Evolutionary conservation across 2,888 invertebrate genomes (phyloP), one percentile per base, ranked within the genome.

Genomic region (Elysia crispata): DNA sequence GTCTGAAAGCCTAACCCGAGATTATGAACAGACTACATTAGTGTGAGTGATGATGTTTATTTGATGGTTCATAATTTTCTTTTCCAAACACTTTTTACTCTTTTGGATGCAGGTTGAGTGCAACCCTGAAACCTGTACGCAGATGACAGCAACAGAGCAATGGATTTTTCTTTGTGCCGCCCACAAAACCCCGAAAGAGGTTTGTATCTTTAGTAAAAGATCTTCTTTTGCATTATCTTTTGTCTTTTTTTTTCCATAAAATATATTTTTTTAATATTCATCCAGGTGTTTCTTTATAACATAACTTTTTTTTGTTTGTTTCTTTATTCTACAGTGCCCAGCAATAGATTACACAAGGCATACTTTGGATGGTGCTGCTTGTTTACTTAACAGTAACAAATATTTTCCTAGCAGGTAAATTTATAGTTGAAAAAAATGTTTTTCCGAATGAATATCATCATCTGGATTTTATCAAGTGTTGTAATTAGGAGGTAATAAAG

Each of bases 81-180:
- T n/a, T n/a, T n/a, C n/a, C n/a, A n/a, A n/a, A n/a, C n/a, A n/a
- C n/a, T n/a, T n/a, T n/a, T n/a, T n/a, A n/a, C n/a, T n/a, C n/a
- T n/a, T 23, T 20, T 31, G 62, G 8, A 1, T 87, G 28, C 88
- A 94, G 93, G 95, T 95, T 85, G 98, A 99, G 92, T 99, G 99
- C 92, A 96, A 97, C 90, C 98, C 99, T 60, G 97, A 97, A 89
- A 97, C 96, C 30, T 99, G 99, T 92, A 97, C 96, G 82, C 99
- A 99, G 93, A 99, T 99, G 99, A 99, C 99, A 67, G 99, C 99
- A 49, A 99, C 99, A 41, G 99, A 99, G 93, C 99, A 99, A 91
- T 99, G 99, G 99, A 99, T 99, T 93, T 99, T 99, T 93, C 94
- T 99, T 77, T 99, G 99, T 94, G 99, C 99, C 81, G 99, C 99